A percentile compares a stretch with the other conserved stretches of the same genome.
Evolutionary conservation across 1,140 invertebrate genomes (phyloP).

Genomic region (Calephelis virginiensis): DNA sequence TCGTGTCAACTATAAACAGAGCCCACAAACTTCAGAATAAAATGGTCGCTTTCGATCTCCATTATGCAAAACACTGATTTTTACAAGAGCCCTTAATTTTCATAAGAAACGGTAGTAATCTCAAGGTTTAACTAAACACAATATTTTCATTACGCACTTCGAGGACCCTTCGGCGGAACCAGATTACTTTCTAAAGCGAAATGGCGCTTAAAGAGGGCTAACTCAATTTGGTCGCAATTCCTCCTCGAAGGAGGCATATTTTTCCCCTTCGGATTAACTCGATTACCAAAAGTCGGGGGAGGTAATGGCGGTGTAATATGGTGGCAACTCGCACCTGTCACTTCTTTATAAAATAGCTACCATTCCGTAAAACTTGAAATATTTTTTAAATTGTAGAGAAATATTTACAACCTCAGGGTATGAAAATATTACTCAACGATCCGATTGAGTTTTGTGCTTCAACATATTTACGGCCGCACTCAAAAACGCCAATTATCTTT

Average conservation of each 20-base stretch:
- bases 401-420: no score
- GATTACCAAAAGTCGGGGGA: conserved; percentile 46
- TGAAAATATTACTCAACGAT: no score
- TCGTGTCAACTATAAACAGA: background rate
- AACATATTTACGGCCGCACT: no score
- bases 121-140: conserved; percentile 36
- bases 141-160: conserved; percentile 44
- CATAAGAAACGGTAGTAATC: conserved; percentile 30
- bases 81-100: conserved; percentile 20
- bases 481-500: no score
- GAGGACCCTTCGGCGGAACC: conserved; percentile 32
- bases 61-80: conserved; percentile 23
- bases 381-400: no score
- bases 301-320: conserved; percentile 38
- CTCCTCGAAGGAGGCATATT: conserved; percentile 32
- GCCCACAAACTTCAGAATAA: background rate
- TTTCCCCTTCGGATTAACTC: conserved; percentile 42
- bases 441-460: no score
- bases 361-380: no score
- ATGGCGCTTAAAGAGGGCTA: conserved; percentile 47
- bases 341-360: background rate
- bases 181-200: conserved; percentile 57
- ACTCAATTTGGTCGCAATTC: conserved; percentile 47
- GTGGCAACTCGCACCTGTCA: conserved; percentile 13
- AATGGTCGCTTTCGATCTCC: conserved; percentile 11